These are phyloP conservation scores for Tapirus indicus DNA, from an alignment of 2,797 vertebrate genomes.

Conservation along the genomic window DNA sequence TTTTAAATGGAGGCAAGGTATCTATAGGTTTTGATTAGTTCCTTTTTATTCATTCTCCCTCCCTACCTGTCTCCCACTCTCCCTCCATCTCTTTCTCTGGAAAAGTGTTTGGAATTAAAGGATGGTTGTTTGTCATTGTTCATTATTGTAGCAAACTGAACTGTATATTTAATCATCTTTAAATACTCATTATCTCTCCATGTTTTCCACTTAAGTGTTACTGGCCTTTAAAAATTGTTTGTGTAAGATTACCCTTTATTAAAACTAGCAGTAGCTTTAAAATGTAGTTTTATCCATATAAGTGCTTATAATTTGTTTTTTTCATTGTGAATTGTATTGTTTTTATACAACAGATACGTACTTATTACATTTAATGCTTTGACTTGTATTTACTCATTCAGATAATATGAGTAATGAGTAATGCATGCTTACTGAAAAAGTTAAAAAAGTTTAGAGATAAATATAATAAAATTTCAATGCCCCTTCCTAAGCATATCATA, in stretches of 20 bases:
- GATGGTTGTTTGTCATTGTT: background rate
- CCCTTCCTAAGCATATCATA: background rate
- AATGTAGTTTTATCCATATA: background rate
- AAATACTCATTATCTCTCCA: background rate
- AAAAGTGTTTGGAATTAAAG: slow-evolving; percentile 5
- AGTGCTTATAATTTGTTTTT: background rate
- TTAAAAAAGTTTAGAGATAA: slow-evolving; percentile 7
- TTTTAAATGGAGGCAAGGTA: background rate
- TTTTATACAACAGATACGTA: slow-evolving; percentile 5
- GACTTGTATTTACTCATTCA: slow-evolving; percentile 27
- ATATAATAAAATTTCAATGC: background rate
- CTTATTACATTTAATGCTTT: background rate
- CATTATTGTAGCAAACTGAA: background rate
- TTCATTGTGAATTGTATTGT: slow-evolving; percentile 30
- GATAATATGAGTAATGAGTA: background rate
- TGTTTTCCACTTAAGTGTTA: background rate
- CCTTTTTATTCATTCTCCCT: background rate
- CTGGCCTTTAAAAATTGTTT: slow-evolving; percentile 25
- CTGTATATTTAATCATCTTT: background rate
- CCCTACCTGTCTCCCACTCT: too few relatives aligned
- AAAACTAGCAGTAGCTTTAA: slow-evolving; percentile 44
- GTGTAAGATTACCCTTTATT: background rate
- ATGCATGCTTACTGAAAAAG: slow-evolving; percentile 31
- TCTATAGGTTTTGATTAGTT: background rate
- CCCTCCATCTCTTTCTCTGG: background rate